A percentile compares a stretch with the other conserved stretches of the same genome.
These are phyloP conservation scores for Antrozous pallidus DNA, from an alignment of 2,797 vertebrate species.

Conservation along the genomic window DNA sequence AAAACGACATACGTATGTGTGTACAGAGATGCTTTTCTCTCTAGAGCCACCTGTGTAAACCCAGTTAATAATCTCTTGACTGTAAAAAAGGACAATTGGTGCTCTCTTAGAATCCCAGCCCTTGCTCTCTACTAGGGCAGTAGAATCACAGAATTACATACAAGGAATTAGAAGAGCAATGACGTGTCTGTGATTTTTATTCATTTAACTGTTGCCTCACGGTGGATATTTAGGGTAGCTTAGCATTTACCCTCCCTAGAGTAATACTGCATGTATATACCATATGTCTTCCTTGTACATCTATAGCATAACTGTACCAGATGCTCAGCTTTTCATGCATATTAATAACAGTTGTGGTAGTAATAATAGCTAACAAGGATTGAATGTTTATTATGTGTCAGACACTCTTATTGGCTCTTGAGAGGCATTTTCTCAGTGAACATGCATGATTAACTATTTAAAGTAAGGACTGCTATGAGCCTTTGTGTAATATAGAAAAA, in stretches of 20 bases:
- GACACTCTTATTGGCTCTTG: neutral
- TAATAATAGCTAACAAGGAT: neutral
- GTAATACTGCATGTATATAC: neutral
- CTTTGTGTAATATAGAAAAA: neutral
- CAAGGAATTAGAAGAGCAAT: neutral
- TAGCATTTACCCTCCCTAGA: neutral
- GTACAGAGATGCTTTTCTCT: neutral
- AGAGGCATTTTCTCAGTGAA: neutral
- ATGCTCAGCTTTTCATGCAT: neutral
- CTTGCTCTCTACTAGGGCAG: neutral
- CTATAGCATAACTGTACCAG: neutral
- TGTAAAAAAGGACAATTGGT: neutral
- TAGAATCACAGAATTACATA: neutral
- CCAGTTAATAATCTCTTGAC: neutral
- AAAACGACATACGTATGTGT: neutral
- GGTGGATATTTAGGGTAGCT: neutral
- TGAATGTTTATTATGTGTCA: neutral
- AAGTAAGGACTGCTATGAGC: neutral
- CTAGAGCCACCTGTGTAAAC: neutral
- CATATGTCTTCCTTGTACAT: neutral
- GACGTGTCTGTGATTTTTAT: neutral
- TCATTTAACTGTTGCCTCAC: neutral
- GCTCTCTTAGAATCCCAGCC: constrained; percentile 2
- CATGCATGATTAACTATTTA: neutral
- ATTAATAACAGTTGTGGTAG: neutral